Evolutionary conservation across 2,113 vertebrate species (phyloP), one percentile per base, ranked within the genome.

Genomic region (Pycnonotus jocosus): DNA sequence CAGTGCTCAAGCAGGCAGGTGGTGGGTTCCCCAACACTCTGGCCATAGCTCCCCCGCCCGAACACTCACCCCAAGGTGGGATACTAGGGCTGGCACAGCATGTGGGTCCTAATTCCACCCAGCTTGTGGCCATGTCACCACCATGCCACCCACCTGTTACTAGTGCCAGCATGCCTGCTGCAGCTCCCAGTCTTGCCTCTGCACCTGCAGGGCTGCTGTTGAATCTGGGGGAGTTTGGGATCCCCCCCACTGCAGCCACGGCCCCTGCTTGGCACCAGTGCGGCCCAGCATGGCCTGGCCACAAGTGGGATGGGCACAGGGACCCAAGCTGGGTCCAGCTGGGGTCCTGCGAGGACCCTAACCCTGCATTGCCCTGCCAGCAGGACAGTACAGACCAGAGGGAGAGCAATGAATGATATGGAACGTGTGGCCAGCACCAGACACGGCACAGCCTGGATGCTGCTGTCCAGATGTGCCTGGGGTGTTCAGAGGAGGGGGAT

Each of bases 371-470:
- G 37, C 31, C 38, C 44, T 0, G 1, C 37, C 6, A 24, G 37
- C 21, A 35, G 81, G 30, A 40, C 7, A 14, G n/a, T 5, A 30
- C 30, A 86, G 37, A 38, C 9, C 40, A 31, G 50, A 64, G 42
- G 14, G 44, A 0, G 0, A 35, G 30, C 56, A 9, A 12, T 5
- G 38, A 50, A 28, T 9, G 35, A 54, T 10, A 58, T 0, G 1
- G 50, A 28, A 62, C 10, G 13, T 9, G 35, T 5, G 2, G 42
- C 31, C 40, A 53, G 78, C 1, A 2, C 25, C 7, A 20, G 54
- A 38, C 12, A 18, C 0, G 0, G 72, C 57, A 60, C 35, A 38
- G 51, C 45, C 18, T 14, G 33, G 50, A 50, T 2, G 6, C 57
- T 5, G 14, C 81, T 42, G 42, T 27, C 33, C 64, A 54, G 33